Base-by-base conservation (phyloP, 1,140 invertebrate species). In the Drosophila kikkawai region DNA sequence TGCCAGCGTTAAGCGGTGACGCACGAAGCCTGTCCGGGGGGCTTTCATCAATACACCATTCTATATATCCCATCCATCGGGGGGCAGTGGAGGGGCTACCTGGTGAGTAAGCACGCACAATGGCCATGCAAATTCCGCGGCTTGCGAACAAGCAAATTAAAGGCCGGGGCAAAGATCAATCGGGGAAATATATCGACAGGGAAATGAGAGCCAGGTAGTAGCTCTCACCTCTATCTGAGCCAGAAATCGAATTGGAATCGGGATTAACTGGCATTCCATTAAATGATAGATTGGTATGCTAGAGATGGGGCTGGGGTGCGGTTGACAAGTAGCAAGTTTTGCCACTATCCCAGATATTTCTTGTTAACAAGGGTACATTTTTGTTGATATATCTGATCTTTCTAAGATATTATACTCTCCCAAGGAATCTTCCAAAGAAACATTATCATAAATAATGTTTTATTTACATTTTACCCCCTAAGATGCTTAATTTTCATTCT, bases 151-250 rank as follows among this genome's bases (percentile, higher is more conserved):
- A 77, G 79, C 74, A 85, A 85, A 74, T 80, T 81, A 84, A 74
- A 75, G 78, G 73, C 58, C 53, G 53, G 82, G 67, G 53, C 82
- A 85, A 86, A 86, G 82, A 85, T 85, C 82, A 86, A 85, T 86
- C 69, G 64, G 45, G 67, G 47, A 22, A 44, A 55, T 50, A 55
- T 50, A 39, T 70, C 34, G 65, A 56, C 48, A 34, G 57, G 29
- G 58, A 55, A 53, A 19, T 36, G 53, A 50, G 42, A 42, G 67
- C 47, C 59, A 41, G 61, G 29, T 65, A 26, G 36, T 34, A 29
- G 47, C 19, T 22, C 26, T 15, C 19, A 15, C 1, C 53, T 39
- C 6, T 55, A 55, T 55, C 51, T 55, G 13, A 55, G 34, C 34
- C 19, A 55, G 53, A 55, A 55, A 39, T 55, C 34, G 5, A 55